Conservation (phyloP, 2,888 invertebrate species). For the Clunio marinus region DNA sequence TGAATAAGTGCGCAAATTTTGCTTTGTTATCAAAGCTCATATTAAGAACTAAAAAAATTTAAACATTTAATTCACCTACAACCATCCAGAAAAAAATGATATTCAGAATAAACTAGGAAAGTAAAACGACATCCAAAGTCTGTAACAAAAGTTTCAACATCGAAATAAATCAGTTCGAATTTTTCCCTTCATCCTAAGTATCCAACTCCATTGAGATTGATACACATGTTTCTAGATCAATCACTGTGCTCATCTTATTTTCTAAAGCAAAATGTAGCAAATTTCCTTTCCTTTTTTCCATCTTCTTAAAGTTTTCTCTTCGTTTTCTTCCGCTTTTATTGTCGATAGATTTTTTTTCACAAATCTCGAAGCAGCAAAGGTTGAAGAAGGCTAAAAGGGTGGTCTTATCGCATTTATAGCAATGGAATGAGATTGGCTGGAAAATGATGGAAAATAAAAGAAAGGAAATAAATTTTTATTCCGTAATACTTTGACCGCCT, state of each 20-base stretch:
- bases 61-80: no score
- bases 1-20: no score
- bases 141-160: no score
- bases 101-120: no score
- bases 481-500: conserved; percentile 37
- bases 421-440: neutral
- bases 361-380: neutral
- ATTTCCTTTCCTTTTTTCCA: conserved; percentile 10
- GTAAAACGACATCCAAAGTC: no score
- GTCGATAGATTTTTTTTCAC: neutral
- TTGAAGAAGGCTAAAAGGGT: conserved; percentile 7
- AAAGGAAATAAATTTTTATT: conserved; percentile 37
- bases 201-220: conserved; percentile 19
- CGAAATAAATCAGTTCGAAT: neutral
- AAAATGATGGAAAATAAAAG: neutral
- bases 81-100: no score
- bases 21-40: no score
- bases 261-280: conserved; percentile 25
- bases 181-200: neutral
- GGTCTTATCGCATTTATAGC: neutral
- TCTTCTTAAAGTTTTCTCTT: conserved; percentile 27
- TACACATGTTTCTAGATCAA: conserved; percentile 30
- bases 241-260: conserved; percentile 28
- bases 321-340: neutral
- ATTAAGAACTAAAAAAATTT: no score